Evolutionary conservation across 1,140 invertebrate genomes (phyloP), one percentile per base, ranked within the genome.

Genomic region (Ridgeia piscesae): DNA sequence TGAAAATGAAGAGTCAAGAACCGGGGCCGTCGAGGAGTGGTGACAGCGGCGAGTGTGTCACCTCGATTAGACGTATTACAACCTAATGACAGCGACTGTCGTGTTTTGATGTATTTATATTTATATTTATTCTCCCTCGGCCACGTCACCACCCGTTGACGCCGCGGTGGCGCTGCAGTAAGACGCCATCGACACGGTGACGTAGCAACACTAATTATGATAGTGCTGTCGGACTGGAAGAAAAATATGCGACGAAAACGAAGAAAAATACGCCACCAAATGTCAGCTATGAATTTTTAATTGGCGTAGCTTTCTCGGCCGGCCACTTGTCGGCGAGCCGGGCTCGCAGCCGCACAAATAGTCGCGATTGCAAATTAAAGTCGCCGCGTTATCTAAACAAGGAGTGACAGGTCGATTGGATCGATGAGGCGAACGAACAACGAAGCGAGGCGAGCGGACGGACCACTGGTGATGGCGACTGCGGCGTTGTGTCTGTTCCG

Each of bases 211-310:
- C 58, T 77, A 77, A 77, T 77, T 77, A 77, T 77, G 58, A 77
- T 77, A 77, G 58, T 77, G 58, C 58, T 77, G 58, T 77, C 58
- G 58, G 58, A 77, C 58, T 2, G 8, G 58, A 77, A 77, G 58
- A 77, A 77, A 77, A 77, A 77, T 77, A 77, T 77, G 58, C 58
- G 58, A 77, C 17, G 58, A 77, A 77, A 77, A 77, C 58, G 58
- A 77, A 77, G 58, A 77, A 77, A 77, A 77, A 77, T 77, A 77
- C 58, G 58, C 58, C 6, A 77, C 58, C 58, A 77, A 77, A 77
- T 77, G 58, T 77, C 58, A 77, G 58, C 58, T 77, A 77, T 77
- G 58, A 77, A 77, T 77, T 77, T 77, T 77, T 77, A 77, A 77
- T 77, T 77, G 58, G 58, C 58, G 58, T 77, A 21, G 58, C 58